A percentile compares a stretch with the other conserved stretches of the same genome.
Evolutionary conservation across 2,113 vertebrate genomes (phyloP).

Genomic region (Ahaetulla prasina): DNA sequence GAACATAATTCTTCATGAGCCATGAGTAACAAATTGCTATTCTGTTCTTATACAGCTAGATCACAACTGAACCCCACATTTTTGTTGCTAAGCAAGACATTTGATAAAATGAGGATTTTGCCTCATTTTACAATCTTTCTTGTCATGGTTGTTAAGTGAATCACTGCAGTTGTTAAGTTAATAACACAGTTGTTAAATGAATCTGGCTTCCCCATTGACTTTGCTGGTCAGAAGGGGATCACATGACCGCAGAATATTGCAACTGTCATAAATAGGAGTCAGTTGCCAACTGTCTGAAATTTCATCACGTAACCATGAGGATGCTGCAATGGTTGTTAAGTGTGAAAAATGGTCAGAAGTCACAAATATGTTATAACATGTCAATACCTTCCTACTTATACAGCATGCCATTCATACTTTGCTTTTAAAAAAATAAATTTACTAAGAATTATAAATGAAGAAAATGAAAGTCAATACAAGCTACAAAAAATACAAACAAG

Average conservation of each 20-base stretch:
- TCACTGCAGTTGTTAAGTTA: not conserved
- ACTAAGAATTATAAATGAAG: too few relatives aligned
- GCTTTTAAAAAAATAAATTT: not conserved
- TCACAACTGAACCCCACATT: not conserved
- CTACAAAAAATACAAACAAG: not conserved
- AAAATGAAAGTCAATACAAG: not conserved
- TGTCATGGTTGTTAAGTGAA: not conserved
- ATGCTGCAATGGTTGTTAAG: not conserved
- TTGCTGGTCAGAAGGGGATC: too few relatives aligned
- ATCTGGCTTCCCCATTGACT: not conserved
- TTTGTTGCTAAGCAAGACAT: not conserved
- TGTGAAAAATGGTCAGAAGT: not conserved
- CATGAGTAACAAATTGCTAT: not conserved
- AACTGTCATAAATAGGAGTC: too few relatives aligned
- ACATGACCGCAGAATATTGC: too few relatives aligned
- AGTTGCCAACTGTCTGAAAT: not conserved
- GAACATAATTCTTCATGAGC: not conserved
- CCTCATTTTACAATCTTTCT: not conserved
- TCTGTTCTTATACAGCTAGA: not conserved
- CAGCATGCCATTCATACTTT: not conserved
- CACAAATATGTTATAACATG: not conserved
- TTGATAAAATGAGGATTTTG: not conserved
- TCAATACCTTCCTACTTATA: not conserved
- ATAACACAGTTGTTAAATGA: not conserved
- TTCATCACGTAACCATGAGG: not conserved